Conservation (phyloP, 2,888 invertebrate genomes). For the Heliconius cydno region DNA sequence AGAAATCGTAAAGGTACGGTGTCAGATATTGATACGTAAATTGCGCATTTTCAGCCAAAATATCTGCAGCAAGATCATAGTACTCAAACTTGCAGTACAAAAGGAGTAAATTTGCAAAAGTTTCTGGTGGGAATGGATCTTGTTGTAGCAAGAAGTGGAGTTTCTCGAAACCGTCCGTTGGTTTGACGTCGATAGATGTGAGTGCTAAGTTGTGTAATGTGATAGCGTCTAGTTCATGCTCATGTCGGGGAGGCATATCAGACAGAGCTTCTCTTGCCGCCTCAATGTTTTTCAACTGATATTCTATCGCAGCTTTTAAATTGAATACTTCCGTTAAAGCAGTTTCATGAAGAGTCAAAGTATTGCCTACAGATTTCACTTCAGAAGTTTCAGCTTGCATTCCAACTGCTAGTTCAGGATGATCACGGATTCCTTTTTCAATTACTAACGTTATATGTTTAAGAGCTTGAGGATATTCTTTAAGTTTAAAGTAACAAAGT, state of each 20-base stretch:
- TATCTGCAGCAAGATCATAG: slow-evolving; percentile 98
- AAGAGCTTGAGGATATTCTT: slow-evolving; percentile 95
- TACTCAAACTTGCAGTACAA: slow-evolving; percentile 99
- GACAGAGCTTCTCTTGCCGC: slow-evolving; percentile 93
- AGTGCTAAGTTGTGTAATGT: slow-evolving; percentile 98
- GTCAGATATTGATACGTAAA: slow-evolving; percentile 97
- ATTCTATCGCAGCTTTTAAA: slow-evolving; percentile 98
- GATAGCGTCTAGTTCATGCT: slow-evolving; percentile 98
- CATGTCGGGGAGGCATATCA: slow-evolving; percentile 96
- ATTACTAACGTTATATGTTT: slow-evolving; percentile 97
- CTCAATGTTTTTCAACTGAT: slow-evolving; percentile 89
- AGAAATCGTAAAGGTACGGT: slow-evolving; percentile 96
- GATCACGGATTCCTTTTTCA: slow-evolving; percentile 96
- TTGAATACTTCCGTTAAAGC: slow-evolving; percentile 99
- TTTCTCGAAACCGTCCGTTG: slow-evolving; percentile 96
- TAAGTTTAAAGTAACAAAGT: slow-evolving; percentile 95
- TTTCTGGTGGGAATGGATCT: slow-evolving; percentile 98
- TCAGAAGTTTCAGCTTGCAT: slow-evolving; percentile 97
- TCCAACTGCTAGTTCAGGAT: slow-evolving; percentile 98
- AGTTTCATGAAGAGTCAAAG: slow-evolving; percentile 95
- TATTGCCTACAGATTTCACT: slow-evolving; percentile 98
- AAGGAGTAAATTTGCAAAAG: slow-evolving; percentile 96
- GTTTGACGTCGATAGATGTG: slow-evolving; percentile 92
- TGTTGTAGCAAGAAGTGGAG: slow-evolving; percentile 94
- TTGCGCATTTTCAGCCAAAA: slow-evolving; percentile 98